These are phyloP conservation scores for Mizuhopecten yessoensis DNA, from an alignment of 1,140 invertebrate species.

Conservation along the genomic window DNA sequence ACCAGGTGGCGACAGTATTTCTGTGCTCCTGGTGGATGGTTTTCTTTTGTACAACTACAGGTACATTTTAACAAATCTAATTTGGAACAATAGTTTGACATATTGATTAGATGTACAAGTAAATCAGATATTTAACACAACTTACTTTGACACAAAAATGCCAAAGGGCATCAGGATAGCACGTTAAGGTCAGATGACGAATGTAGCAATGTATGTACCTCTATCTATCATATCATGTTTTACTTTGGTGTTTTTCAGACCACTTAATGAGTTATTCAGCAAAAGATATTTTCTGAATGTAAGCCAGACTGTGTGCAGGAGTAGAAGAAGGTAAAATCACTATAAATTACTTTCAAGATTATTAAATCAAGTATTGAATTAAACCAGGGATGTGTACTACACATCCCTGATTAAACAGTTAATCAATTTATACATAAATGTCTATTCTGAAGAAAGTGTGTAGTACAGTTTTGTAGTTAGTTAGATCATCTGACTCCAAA, in stretches of 20 bases:
- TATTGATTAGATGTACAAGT: no score
- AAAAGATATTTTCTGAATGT: constrained; percentile 79
- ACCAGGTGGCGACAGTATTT: not conserved
- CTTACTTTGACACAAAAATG: not conserved
- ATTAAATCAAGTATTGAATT: no score
- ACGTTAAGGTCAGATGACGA: not conserved
- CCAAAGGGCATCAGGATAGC: not conserved
- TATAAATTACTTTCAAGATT: not conserved
- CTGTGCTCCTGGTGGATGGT: constrained; percentile 64
- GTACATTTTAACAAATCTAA: no score
- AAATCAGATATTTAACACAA: no score
- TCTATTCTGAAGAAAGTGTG: no score
- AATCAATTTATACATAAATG: no score
- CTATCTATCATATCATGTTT: not conserved
- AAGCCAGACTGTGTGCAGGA: constrained; percentile 71
- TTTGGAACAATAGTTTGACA: no score
- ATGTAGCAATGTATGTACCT: not conserved
- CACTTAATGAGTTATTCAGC: constrained; percentile 71
- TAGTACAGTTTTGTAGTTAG: no score
- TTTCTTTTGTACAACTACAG: constrained; percentile 73
- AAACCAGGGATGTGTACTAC: no score
- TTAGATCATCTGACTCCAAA: no score
- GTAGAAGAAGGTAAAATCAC: constrained; percentile 72
- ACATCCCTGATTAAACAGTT: no score
- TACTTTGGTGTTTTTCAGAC: constrained; percentile 65